phyloP scores from a whole-genome alignment of 2,797 vertebrate species.

The Periophthalmus magnuspinnatus region DNA sequence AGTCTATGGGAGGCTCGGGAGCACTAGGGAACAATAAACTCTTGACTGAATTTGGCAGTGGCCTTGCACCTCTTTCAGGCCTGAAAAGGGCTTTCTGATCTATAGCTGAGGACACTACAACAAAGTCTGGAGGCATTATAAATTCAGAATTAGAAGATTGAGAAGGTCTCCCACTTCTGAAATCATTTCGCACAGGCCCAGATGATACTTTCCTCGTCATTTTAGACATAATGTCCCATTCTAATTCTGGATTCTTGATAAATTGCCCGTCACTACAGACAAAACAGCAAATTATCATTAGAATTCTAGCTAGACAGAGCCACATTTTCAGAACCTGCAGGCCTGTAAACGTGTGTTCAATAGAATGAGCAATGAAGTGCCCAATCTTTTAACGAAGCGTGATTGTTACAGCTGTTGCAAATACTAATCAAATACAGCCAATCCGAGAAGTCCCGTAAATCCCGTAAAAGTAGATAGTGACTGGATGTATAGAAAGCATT shows the following conservation, averaged over 20 bases:
- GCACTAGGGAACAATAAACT: conserved; percentile 39
- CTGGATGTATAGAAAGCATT: neutral
- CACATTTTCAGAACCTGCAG: conserved; percentile 45
- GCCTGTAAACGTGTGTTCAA: neutral
- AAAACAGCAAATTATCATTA: conserved; percentile 33
- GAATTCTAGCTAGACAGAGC: conserved; percentile 13
- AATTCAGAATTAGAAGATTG: neutral
- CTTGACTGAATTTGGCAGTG: conserved; percentile 31
- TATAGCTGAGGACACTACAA: conserved; percentile 13
- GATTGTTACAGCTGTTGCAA: conserved; percentile 40
- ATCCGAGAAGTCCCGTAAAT: conserved; percentile 28
- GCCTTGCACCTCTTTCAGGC: conserved; percentile 42
- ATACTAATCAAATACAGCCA: conserved; percentile 41
- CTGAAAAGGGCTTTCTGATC: conserved; percentile 41
- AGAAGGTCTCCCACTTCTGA: neutral
- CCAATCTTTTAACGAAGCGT: conserved; percentile 27
- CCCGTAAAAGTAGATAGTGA: neutral
- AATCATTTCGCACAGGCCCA: neutral
- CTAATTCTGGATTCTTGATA: conserved; percentile 17
- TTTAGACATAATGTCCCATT: conserved; percentile 28
- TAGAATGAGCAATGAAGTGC: neutral
- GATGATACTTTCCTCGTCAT: fast-evolving
- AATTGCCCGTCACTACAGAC: neutral
- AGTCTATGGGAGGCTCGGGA: fast-evolving
- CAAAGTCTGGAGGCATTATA: conserved; percentile 38